These are phyloP conservation scores for Arothron firmamentum DNA, from an alignment of 2,113 vertebrate genomes.

Conservation along the genomic window DNA sequence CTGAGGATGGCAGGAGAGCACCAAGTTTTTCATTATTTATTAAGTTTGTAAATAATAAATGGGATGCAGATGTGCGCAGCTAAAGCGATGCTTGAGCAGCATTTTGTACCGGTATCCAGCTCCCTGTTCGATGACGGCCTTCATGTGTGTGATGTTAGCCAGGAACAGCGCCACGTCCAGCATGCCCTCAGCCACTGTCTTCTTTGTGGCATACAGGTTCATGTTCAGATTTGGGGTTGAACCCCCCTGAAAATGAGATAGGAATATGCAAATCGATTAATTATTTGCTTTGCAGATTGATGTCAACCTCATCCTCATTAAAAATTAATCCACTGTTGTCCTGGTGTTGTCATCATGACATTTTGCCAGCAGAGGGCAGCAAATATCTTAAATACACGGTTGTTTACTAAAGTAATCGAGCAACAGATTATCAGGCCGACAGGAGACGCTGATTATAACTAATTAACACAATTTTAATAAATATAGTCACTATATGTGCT, in stretches of 20 bases:
- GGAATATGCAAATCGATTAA: no score
- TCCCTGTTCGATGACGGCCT: slow-evolving; percentile 85
- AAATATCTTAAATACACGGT: slow-evolving; percentile 2
- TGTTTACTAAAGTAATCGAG: no score
- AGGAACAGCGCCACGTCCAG: slow-evolving; percentile 86
- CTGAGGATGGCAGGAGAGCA: slow-evolving; percentile 28
- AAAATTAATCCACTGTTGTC: no score
- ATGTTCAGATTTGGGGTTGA: slow-evolving; percentile 75
- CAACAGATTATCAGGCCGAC: no score
- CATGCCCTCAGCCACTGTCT: slow-evolving; percentile 88
- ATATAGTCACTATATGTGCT: no score
- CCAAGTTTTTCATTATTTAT: background rate
- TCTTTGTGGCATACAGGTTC: slow-evolving; percentile 90
- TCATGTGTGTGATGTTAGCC: slow-evolving; percentile 86
- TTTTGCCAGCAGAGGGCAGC: slow-evolving; percentile 42
- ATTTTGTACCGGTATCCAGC: slow-evolving; percentile 66
- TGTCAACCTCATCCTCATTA: no score
- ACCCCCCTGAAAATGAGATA: slow-evolving; percentile 36
- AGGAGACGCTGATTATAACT: no score
- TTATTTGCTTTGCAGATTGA: no score
- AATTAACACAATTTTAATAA: no score
- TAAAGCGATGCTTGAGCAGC: no score
- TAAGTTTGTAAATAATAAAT: background rate
- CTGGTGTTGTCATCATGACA: no score
- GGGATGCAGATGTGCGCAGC: background rate